Conservation (phyloP, 2,888 invertebrate species). For the Heliothis peltigera region DNA sequence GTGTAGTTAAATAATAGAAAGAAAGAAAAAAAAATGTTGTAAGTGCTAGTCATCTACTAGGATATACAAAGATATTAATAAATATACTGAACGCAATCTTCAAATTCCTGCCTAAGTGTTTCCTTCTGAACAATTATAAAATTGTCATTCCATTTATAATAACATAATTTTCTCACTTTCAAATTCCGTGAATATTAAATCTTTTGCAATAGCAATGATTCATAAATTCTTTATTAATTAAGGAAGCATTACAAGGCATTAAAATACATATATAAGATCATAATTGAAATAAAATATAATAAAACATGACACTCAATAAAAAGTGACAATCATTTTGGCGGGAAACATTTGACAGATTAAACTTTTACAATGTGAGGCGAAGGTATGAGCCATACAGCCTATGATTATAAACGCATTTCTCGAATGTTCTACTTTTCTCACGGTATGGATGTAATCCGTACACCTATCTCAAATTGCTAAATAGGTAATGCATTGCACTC, state of each 20-base stretch:
- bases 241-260: not conserved
- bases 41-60: not conserved
- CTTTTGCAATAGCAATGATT: not conserved
- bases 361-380: constrained; percentile 54
- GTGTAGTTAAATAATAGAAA: too few species aligned
- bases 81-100: not conserved
- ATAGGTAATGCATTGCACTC: constrained; percentile 33
- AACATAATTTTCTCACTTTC: constrained; percentile 15
- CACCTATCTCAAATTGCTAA: constrained; percentile 50
- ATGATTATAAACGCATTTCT: constrained; percentile 62
- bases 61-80: not conserved
- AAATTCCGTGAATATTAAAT: constrained; percentile 8
- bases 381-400: constrained; percentile 45
- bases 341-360: constrained; percentile 59
- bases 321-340: constrained; percentile 35
- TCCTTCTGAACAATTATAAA: constrained; percentile 9
- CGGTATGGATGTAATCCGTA: constrained; percentile 51
- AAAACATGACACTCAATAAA: not conserved
- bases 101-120: constrained; percentile 10
- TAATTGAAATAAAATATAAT: not conserved
- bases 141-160: constrained; percentile 5
- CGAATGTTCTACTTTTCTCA: constrained; percentile 60
- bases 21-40: too few species aligned
- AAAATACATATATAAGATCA: not conserved
- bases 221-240: not conserved